Base-by-base conservation (phyloP, 2,797 vertebrate genomes). In the Lepilemur ruficaudatus region DNA sequence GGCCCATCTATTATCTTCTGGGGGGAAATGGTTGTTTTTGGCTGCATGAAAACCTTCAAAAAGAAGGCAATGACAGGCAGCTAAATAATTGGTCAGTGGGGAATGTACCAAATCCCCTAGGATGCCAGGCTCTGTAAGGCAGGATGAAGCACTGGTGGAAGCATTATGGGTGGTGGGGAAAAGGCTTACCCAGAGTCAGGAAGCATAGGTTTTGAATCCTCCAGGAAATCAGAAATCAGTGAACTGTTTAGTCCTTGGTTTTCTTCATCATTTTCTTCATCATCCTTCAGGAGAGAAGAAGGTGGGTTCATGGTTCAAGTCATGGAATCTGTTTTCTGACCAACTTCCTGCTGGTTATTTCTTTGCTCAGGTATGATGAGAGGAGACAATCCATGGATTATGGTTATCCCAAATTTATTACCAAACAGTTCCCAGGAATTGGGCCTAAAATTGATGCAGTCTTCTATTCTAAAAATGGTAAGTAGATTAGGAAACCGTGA, bases 291-390 rank as follows among this genome's bases (percentile, higher is more conserved):
- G 59, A 89, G 28, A 83, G 10, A 57, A 84, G 18, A 57, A 84
- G 18, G 11, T 35, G 28, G 32, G 1, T 48, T 85, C 48, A 18
- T 82, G 59, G 43, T 72, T 79, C 10, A 4, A 12, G 22, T 59
- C 20, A 52, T 48, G 18, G 59, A 55, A 52, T 78, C 20, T 25
- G 61, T 23, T 67, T 84, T 84, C 48, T 94, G 14, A 82, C 11
- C 3, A 18, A 86, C 35, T 73, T 69, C 11, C 22, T 91, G 28
- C 52, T 81, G n/a, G 35, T 11, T 96, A 28, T 97, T 96, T 96
- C 69, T 98, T 97, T 94, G 11, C 96, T 95, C 87, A 99, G 99
- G 72, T 99, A 99, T 50, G 98, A 99, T 92, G 99, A 99, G 80
- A 97, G 63, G 23, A 99, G 5, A 14, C 93, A 87, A 14, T 63